Percentiles rank a stretch among this genome's conserved stretches.
Evolutionary conservation across 2,113 vertebrate genomes (phyloP).

Genomic region (Dipodomys spectabilis): DNA sequence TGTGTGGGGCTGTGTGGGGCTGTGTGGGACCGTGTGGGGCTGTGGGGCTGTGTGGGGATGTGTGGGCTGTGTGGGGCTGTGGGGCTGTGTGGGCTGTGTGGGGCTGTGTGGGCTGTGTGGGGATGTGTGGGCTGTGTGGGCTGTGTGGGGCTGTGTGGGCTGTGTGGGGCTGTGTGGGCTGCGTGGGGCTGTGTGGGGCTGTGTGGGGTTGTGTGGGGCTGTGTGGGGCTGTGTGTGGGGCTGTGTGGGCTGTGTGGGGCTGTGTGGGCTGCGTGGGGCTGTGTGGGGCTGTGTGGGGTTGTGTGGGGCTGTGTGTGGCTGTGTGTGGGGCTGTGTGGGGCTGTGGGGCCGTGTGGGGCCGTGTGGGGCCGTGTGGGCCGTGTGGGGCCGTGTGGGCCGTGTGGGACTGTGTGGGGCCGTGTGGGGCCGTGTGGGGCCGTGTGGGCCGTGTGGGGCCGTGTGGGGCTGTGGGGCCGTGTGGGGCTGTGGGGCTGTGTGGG

Average conservation of each 20-base stretch:
- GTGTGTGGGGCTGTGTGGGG: neutral
- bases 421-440: neutral
- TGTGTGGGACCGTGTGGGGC: neutral
- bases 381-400: neutral
- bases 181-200: neutral
- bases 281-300: neutral
- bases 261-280: neutral
- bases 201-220: neutral
- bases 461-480: too few species aligned
- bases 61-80: too few species aligned
- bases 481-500: neutral
- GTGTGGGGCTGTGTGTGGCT: too few species aligned
- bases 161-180: neutral
- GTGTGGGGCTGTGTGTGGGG: neutral
- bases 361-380: neutral
- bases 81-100: neutral
- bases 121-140: too few species aligned
- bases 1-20: neutral
- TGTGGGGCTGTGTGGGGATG: neutral
- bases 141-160: neutral
- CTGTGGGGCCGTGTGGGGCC: neutral
- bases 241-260: neutral
- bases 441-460: neutral
- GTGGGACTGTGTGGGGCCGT: neutral
- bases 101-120: neutral